Evolutionary conservation across 2,113 vertebrate genomes (phyloP).

Genomic region (Podarcis raffonei): DNA sequence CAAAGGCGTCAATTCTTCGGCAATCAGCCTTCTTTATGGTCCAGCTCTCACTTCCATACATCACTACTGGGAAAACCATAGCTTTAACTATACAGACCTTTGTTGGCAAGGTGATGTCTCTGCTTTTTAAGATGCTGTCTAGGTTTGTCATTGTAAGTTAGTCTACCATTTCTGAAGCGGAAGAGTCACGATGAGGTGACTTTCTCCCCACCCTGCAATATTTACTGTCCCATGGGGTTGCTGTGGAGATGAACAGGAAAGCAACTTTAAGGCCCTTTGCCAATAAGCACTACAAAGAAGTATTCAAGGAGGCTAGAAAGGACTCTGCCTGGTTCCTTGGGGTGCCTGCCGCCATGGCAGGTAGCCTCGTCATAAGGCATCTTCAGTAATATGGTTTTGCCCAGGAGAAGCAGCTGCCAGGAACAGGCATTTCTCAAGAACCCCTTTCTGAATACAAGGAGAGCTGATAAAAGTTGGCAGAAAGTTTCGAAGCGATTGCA

Average conservation of each 20-base stretch:
- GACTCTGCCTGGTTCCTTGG: background rate
- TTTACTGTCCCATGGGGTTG: background rate
- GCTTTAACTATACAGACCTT: too few species aligned
- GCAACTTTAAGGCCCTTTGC: background rate
- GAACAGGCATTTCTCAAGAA: background rate
- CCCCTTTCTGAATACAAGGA: background rate
- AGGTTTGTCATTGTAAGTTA: background rate
- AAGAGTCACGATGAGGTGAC: background rate
- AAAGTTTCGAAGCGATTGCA: conserved; percentile 27
- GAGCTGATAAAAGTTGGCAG: background rate
- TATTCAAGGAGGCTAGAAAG: background rate
- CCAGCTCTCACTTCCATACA: too few species aligned
- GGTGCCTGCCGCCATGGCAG: background rate
- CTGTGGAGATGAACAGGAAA: background rate
- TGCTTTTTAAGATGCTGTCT: too few species aligned
- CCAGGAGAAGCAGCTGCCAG: background rate
- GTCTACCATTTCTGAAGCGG: background rate
- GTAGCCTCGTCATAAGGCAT: background rate
- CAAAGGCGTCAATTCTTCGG: too few species aligned
- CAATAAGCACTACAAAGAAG: background rate
- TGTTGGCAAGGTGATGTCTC: too few species aligned
- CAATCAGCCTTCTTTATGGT: too few species aligned
- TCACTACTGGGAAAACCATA: too few species aligned
- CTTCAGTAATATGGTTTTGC: background rate
- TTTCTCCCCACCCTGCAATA: background rate